Percentiles rank a stretch among this genome's conserved stretches.
These are phyloP conservation scores for Magallana gigas DNA, from an alignment of 1,140 invertebrate genomes.

Conservation along the genomic window DNA sequence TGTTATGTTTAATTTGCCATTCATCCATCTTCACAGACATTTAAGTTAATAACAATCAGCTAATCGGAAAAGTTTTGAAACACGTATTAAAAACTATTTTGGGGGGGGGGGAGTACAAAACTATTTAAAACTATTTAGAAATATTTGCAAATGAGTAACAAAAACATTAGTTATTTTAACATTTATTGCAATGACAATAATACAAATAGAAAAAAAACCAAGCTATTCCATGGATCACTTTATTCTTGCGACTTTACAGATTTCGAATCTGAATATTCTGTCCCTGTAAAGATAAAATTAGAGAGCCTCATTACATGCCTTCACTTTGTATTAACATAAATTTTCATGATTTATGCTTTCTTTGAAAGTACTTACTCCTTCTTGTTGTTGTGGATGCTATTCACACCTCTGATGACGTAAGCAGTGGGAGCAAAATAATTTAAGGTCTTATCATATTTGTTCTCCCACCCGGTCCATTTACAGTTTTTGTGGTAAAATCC, in stretches of 20 bases:
- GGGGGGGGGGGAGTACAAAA: too few species aligned
- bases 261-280: background rate
- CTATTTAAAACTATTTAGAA: too few species aligned
- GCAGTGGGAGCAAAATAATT: background rate
- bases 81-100: too few species aligned
- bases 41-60: too few species aligned
- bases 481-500: background rate
- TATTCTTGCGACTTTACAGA: background rate
- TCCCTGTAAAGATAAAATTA: background rate
- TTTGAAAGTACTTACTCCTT: slow-evolving; percentile 16
- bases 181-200: too few species aligned
- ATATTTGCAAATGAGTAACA: too few species aligned
- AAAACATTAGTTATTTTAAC: too few species aligned
- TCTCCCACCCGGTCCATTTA: slow-evolving; percentile 14
- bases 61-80: too few species aligned
- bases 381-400: slow-evolving; percentile 39
- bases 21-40: too few species aligned
- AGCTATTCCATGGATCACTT: too few species aligned
- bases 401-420: slow-evolving; percentile 1
- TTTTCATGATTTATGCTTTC: background rate
- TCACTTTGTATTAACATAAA: background rate
- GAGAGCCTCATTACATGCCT: background rate
- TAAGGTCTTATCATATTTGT: background rate
- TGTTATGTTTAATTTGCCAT: too few species aligned
- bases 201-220: too few species aligned